Conservation (phyloP, 2,797 vertebrate genomes). For the Smutsia gigantea region DNA sequence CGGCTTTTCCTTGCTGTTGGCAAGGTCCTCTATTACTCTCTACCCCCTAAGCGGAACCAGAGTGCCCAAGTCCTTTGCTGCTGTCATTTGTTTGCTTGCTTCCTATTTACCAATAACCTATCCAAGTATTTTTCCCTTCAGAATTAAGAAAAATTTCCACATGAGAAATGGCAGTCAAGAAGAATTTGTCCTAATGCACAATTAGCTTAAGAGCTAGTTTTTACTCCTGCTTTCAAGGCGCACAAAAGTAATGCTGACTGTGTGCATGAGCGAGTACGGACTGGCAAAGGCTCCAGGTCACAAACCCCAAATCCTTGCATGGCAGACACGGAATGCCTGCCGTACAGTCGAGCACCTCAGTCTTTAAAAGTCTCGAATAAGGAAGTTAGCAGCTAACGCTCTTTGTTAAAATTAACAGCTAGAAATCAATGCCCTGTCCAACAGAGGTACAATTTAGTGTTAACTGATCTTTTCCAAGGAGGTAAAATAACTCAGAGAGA, state of each 20-base stretch:
- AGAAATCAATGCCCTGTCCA: background rate
- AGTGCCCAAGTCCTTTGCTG: background rate
- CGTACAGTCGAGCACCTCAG: rapidly evolving
- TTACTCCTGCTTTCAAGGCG: background rate
- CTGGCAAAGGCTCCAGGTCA: background rate
- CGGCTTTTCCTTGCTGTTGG: too few relatives aligned
- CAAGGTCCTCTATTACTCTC: rapidly evolving
- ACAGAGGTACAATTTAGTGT: background rate
- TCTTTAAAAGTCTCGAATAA: background rate
- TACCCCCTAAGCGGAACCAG: rapidly evolving
- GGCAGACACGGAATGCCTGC: background rate
- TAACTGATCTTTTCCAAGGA: background rate
- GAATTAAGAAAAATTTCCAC: background rate
- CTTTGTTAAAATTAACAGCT: background rate
- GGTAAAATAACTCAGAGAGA: background rate
- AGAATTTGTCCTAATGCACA: background rate
- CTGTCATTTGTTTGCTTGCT: background rate
- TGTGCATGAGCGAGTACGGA: background rate
- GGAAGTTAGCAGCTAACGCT: background rate
- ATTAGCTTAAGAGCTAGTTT: background rate
- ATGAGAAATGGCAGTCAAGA: background rate
- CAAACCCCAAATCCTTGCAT: background rate
- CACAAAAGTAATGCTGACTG: rapidly evolving
- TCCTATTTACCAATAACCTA: background rate
- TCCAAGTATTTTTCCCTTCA: background rate